Base-by-base conservation (phyloP, 2,113 vertebrate species). In the Limnothrissa miodon region DNA sequence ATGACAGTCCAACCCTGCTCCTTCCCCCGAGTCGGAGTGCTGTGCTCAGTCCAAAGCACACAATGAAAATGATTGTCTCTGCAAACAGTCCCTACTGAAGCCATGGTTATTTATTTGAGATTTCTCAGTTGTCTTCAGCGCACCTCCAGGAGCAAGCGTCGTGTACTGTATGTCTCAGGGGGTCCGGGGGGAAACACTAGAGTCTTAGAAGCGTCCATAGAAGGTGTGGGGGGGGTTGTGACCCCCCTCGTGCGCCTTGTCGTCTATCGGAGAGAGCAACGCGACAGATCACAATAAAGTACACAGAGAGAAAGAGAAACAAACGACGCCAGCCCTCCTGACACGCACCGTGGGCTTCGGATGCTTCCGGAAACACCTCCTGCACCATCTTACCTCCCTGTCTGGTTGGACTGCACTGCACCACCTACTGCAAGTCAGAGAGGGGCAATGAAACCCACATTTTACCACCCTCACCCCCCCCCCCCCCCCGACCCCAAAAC, bases 21-120 rank as follows among this genome's bases (percentile, higher is more conserved):
- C 44, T 25, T n/a, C 45, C 62, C 36, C 66, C 10, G 39, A 36
- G 62, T 80, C 81, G 46, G 25, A 74, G 25, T 74, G 29, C 66
- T 56, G 70, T 48, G 66, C 79, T 56, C 51, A 62, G 81, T 82
- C 82, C 48, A 46, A 81, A 33, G 9, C 8, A 44, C 25, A 66
- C 83, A 59, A 84, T 86, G 84, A 80, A n/a, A 80, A 87, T 84
- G 86, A 89, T 56, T 23, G 66, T 74, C 46, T 81, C 81, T 29
- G 80, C 82, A 53, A 83, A 79, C 80, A 23, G 36, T 74, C 25
- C 70, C 86, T 86, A 87, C 19, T 33, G 80, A 89, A 86, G 79
- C 82, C 51, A 79, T 45, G 53, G 78, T 39, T 66, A 15, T 66
- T 25, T 5, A 8, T 66, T 7, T 11, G 10, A 36, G 29, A 4